Evolutionary conservation across 2,888 invertebrate species (phyloP).

Genomic region (Yponomeuta cagnagella): DNA sequence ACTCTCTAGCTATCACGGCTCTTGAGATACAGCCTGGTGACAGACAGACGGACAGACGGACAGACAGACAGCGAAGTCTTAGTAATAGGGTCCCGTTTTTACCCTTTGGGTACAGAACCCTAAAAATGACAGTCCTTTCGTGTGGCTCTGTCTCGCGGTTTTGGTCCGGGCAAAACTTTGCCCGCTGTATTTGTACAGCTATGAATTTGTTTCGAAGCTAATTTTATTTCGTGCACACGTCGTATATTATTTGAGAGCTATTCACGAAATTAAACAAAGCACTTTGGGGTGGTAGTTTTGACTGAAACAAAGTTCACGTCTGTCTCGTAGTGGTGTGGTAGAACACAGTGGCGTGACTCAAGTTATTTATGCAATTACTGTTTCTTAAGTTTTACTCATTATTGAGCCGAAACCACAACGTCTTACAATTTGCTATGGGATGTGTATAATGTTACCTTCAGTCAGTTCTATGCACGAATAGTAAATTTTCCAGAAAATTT

Average conservation of each 20-base stretch:
- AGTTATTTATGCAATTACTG: not conserved
- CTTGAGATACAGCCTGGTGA: too few species aligned
- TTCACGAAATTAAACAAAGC: not conserved
- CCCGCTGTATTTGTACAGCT: not conserved
- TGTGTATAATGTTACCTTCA: too few species aligned
- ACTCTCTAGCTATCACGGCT: too few species aligned
- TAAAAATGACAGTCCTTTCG: not conserved
- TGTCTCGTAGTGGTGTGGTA: not conserved
- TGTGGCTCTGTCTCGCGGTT: not conserved
- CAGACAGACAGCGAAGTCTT: too few species aligned
- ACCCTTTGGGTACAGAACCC: too few species aligned
- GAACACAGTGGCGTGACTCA: not conserved
- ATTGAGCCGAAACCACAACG: too few species aligned
- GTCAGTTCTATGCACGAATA: too few species aligned
- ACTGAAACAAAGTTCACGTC: not conserved
- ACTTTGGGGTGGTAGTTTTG: not conserved
- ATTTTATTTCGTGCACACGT: not conserved
- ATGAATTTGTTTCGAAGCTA: not conserved
- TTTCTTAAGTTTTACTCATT: too few species aligned
- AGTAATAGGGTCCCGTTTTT: too few species aligned
- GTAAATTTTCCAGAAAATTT: too few species aligned
- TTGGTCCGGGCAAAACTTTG: not conserved
- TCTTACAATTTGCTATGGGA: too few species aligned
- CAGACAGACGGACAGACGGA: too few species aligned
- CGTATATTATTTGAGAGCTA: not conserved